Conservation (phyloP, 2,113 vertebrate species). For the Ammodytes marinus region DNA sequence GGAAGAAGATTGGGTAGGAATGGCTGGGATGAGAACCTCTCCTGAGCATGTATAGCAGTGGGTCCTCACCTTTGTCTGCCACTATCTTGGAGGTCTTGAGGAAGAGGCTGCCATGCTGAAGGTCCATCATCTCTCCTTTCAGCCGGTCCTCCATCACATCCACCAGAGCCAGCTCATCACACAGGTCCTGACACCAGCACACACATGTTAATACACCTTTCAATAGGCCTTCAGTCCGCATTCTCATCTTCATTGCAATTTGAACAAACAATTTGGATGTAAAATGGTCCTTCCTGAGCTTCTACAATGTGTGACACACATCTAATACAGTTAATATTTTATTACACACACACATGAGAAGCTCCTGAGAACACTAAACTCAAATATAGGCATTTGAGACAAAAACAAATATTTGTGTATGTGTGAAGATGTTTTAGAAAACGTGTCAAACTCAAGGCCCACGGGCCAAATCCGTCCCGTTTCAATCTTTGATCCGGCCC, state of each 20-base stretch:
- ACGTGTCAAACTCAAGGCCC: too few relatives aligned
- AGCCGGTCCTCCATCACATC: conserved; percentile 97
- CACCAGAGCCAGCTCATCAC: conserved; percentile 95
- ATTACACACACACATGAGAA: background rate
- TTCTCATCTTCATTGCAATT: background rate
- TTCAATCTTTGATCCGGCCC: too few relatives aligned
- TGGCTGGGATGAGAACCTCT: too few relatives aligned
- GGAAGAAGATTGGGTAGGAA: background rate
- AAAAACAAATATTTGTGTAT: too few relatives aligned
- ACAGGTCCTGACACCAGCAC: conserved; percentile 84
- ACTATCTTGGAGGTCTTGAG: conserved; percentile 94
- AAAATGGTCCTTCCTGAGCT: background rate
- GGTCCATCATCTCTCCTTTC: conserved; percentile 98
- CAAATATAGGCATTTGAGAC: too few relatives aligned
- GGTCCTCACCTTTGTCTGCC: conserved; percentile 91
- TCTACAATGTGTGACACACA: background rate
- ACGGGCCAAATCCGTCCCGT: too few relatives aligned
- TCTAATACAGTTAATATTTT: background rate
- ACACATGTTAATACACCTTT: too few relatives aligned
- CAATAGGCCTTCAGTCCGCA: too few relatives aligned
- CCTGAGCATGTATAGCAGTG: too few relatives aligned
- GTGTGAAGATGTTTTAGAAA: too few relatives aligned
- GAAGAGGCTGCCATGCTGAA: conserved; percentile 96
- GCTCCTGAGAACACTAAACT: too few relatives aligned
- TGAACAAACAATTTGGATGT: background rate